Conservation (phyloP, 1,140 invertebrate genomes). For the Drosophila eugracilis region DNA sequence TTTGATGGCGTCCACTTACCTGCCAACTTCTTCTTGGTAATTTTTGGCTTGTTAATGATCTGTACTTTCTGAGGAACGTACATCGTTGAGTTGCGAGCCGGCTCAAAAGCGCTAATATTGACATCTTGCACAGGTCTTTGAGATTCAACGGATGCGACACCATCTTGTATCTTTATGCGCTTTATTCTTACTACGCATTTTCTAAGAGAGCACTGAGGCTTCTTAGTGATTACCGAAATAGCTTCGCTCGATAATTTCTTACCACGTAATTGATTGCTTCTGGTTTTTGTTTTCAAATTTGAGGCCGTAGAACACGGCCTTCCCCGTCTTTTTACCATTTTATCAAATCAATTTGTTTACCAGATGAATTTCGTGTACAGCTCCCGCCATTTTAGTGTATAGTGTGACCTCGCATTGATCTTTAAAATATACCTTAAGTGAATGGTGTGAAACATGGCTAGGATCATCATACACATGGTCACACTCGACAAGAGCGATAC, state of each 20-base stretch:
- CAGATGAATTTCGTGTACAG: constrained; percentile 15
- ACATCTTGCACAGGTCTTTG: neutral
- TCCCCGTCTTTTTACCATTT: constrained; percentile 36
- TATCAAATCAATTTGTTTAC: neutral
- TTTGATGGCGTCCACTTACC: constrained; percentile 1
- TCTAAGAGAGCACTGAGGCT: neutral
- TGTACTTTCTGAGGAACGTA: neutral
- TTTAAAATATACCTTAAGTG: neutral
- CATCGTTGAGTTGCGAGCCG: constrained; percentile 53
- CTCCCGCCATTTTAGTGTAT: constrained; percentile 9
- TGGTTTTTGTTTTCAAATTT: neutral
- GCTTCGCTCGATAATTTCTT: neutral
- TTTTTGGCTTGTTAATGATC: neutral
- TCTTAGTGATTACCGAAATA: neutral
- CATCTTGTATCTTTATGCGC: constrained; percentile 23
- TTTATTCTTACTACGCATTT: constrained; percentile 53
- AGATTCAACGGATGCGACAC: neutral
- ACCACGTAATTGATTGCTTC: neutral
- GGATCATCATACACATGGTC: neutral
- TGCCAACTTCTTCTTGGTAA: neutral
- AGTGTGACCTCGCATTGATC: neutral
- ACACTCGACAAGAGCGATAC: neutral
- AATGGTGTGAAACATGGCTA: neutral
- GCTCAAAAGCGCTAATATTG: constrained; percentile 36
- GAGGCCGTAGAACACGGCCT: neutral